Evolutionary conservation across 2,113 vertebrate genomes (phyloP).

Genomic region (Siniperca chuatsi): DNA sequence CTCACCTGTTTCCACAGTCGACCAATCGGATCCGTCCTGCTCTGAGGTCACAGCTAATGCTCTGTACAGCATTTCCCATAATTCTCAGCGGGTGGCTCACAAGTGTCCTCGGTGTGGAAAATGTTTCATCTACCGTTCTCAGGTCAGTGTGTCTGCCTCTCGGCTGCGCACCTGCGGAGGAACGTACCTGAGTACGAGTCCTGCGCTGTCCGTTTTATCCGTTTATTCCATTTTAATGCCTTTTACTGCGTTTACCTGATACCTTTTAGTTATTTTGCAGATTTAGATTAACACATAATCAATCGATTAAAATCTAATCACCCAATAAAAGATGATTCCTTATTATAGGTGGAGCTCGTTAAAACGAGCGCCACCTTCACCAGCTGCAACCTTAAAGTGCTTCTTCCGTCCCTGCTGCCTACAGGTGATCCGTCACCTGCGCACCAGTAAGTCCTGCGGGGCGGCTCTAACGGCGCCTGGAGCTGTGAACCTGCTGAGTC

Average conservation of each 20-base stretch:
- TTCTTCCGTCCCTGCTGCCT: neutral
- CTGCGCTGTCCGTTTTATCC: no score
- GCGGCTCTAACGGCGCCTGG: neutral
- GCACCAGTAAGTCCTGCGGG: conserved; percentile 60
- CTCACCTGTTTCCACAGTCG: neutral
- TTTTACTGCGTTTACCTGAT: no score
- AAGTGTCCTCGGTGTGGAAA: conserved; percentile 80
- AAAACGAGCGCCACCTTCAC: no score
- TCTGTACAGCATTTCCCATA: conserved; percentile 64
- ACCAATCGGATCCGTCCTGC: conserved; percentile 44
- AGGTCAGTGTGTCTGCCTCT: conserved; percentile 53
- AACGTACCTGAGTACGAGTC: no score
- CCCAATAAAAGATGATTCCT: no score
- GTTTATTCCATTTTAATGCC: no score
- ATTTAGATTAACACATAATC: no score
- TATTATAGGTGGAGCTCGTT: no score
- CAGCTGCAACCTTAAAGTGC: neutral
- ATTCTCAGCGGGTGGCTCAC: conserved; percentile 78
- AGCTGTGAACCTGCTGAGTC: neutral
- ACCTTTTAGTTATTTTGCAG: no score
- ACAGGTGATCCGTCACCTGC: conserved; percentile 80
- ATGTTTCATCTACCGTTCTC: conserved; percentile 81
- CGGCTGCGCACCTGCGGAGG: no score
- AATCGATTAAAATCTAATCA: no score
- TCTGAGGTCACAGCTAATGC: conserved; percentile 41